These are phyloP conservation scores for Tetranychus piercei DNA, from an alignment of 2,888 invertebrate species.

Conservation along the genomic window DNA sequence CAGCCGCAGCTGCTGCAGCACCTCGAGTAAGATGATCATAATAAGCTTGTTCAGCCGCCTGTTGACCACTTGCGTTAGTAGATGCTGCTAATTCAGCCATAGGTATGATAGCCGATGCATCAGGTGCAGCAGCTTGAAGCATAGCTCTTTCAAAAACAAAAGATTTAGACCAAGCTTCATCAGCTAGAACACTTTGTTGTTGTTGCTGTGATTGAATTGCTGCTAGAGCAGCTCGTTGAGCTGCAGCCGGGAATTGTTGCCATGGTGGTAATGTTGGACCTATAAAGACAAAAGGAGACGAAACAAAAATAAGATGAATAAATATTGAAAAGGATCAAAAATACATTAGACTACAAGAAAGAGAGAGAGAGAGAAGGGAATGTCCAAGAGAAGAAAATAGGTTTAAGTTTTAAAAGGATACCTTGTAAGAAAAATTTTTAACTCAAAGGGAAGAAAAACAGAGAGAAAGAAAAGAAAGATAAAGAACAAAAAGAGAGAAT, in stretches of 20 bases:
- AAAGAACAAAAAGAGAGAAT: background rate
- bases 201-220: slow-evolving; percentile 27
- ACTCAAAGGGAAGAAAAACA: background rate
- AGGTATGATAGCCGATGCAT: slow-evolving; percentile 28
- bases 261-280: slow-evolving; percentile 35
- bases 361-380: slow-evolving; percentile 5
- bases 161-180: slow-evolving; percentile 52
- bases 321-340: slow-evolving; percentile 39
- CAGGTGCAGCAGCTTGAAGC: slow-evolving; percentile 37
- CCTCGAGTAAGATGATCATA: slow-evolving; percentile 19
- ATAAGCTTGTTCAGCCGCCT: slow-evolving; percentile 10
- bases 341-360: background rate
- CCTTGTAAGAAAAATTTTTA: background rate
- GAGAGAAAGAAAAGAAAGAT: background rate
- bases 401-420: slow-evolving; percentile 4
- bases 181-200: slow-evolving; percentile 31
- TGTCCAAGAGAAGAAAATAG: background rate
- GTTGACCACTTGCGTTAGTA: background rate
- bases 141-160: slow-evolving; percentile 56
- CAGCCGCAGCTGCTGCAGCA: background rate
- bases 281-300: slow-evolving; percentile 1
- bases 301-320: background rate
- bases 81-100: slow-evolving; percentile 23
- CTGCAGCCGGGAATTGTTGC: slow-evolving; percentile 44
- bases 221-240: slow-evolving; percentile 30